Base-by-base conservation (phyloP, 2,113 vertebrate species). In the Andinoacara biseriatus region DNA sequence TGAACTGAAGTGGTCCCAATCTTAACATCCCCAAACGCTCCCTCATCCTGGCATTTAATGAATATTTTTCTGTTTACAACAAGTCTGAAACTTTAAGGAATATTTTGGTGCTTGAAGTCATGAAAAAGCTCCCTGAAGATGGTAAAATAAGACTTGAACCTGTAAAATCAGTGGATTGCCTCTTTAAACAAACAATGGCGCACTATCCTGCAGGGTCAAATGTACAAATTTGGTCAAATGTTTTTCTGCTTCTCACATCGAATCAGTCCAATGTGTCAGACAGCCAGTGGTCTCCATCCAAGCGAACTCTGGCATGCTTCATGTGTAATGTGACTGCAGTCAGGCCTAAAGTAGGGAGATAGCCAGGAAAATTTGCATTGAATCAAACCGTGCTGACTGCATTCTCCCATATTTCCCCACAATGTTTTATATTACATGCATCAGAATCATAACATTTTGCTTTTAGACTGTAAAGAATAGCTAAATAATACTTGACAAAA, bases 281-380 rank as follows among this genome's bases (percentile, higher is more conserved):
- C 43, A 76, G 54, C 46, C 7, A 54, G 46, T 54, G 67, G 67
- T 54, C 43, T 67, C 43, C 22, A 10, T 52, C 56, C 65, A 82
- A 74, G 72, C 87, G 78, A 84, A 72, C 46, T 49, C 62, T 83
- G 79, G 67, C 67, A n/a, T 60, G 24, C 74, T 62, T 76, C n/a
- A 60, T 20, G 76, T 83, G 78, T 54, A 43, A 72, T 43, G 63
- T 7, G 18, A 72, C 52, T 54, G 17, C 74, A 62, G 35, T 69
- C 82, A 15, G 77, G 72, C 18, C 57, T 69, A 10, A 65, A 72
- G 54, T 38, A 58, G 58, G 15, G 46, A 13, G 74, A 54, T 8
- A 20, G 75, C 89, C 89, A 89, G 87, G 90, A 90, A 87, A 86
- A 54, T 76, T 43, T 83, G 84, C 74, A 81, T 52, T 83, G 76